Percentiles rank a stretch among this genome's conserved stretches.
Conservation (phyloP, 1,140 invertebrate species). For the Coelopa frigida region DNA sequence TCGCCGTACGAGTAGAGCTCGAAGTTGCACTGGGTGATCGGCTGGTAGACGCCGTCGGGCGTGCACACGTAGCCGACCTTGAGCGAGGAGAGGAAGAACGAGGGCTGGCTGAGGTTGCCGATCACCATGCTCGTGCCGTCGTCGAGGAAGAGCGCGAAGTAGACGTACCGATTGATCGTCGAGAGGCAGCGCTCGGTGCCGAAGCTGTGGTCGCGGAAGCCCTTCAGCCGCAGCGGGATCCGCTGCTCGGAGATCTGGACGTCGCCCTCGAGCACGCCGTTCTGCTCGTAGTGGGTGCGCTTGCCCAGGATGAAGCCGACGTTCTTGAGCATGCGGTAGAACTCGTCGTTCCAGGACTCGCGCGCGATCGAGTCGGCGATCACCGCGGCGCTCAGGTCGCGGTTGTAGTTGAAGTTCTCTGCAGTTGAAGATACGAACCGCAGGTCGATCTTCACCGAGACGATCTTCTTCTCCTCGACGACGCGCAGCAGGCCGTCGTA, state of each 20-base stretch:
- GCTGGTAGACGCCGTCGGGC: constrained; percentile 22
- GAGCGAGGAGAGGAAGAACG: constrained; percentile 36
- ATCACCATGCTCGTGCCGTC: constrained; percentile 39
- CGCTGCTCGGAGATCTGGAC: constrained; percentile 1
- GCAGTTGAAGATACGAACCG: constrained; percentile 20
- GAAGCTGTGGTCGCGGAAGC: constrained; percentile 36
- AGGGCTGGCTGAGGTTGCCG: constrained; percentile 37
- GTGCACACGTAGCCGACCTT: constrained; percentile 36
- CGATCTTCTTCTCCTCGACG: constrained; percentile 3
- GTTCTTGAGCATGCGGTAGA: constrained; percentile 27
- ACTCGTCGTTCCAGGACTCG: constrained; percentile 36
- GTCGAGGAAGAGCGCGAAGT: constrained; percentile 34
- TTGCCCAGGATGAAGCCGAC: constrained; percentile 30
- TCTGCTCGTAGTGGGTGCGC: constrained; percentile 35
- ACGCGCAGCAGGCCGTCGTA: constrained; percentile 22
- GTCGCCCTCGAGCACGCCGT: constrained; percentile 19
- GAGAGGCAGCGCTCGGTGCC: constrained; percentile 39
- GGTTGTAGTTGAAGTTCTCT: constrained; percentile 34
- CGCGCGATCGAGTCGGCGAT: constrained; percentile 39
- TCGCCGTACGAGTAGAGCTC: constrained; percentile 39
- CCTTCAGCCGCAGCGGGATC: constrained; percentile 14
- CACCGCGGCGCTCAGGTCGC: constrained; percentile 31
- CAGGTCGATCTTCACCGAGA: constrained; percentile 24
- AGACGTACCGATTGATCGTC: constrained; percentile 39
- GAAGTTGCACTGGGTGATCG: constrained; percentile 34